Percentiles rank a stretch among this genome's conserved stretches.
phyloP scores from a whole-genome alignment of 2,113 vertebrate species.

The Neomonachus schauinslandi region DNA sequence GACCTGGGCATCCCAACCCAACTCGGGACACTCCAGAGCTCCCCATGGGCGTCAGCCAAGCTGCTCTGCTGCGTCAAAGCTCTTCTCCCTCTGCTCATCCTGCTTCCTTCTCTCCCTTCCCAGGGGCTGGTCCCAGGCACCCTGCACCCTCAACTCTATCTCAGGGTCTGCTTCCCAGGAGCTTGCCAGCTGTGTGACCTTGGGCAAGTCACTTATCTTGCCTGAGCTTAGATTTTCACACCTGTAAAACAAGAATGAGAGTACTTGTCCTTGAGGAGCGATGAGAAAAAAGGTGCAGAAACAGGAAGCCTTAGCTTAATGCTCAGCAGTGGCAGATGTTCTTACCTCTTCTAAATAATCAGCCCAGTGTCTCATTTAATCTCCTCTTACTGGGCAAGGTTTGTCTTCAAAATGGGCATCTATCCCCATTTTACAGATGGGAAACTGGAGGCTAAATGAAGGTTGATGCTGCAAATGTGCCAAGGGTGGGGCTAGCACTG shows the following conservation, averaged over 20 bases:
- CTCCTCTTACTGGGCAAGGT: not conserved
- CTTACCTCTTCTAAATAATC: not conserved
- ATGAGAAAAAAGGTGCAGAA: not conserved
- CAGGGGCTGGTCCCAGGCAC: not conserved
- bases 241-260: not conserved
- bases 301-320: not conserved
- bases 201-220: not conserved
- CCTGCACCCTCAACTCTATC: not conserved
- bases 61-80: not conserved
- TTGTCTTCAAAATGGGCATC: not conserved
- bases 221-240: not conserved
- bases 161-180: not conserved
- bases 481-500: not conserved
- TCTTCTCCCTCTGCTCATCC: not conserved
- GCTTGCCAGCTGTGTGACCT: not conserved
- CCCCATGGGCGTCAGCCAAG: not conserved
- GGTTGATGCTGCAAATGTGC: not conserved
- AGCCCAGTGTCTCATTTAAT: not conserved
- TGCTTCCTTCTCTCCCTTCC: not conserved
- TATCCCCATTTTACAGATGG: not conserved
- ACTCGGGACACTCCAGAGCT: not conserved
- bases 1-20: not conserved
- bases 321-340: not conserved
- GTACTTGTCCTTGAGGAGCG: not conserved
- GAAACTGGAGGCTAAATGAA: not conserved